A percentile compares a stretch with the other conserved stretches of the same genome.
Conservation (phyloP, 1,140 invertebrate genomes). For the Colletes gigas region DNA sequence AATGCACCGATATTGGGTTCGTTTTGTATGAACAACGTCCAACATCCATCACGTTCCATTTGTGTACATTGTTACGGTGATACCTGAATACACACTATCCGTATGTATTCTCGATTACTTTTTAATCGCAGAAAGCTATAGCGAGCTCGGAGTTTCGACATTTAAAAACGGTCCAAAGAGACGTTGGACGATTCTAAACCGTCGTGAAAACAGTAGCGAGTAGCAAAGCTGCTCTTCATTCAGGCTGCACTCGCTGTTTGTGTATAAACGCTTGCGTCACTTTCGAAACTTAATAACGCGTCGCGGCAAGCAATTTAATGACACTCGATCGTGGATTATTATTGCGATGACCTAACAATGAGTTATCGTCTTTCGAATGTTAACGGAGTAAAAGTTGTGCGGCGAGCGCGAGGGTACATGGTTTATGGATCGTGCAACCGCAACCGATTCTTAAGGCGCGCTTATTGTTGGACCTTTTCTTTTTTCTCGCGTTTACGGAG, state of each 20-base stretch:
- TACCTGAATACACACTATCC: too few species aligned
- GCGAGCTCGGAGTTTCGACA: too few species aligned
- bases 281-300: slow-evolving; percentile 45
- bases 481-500: background rate
- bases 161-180: background rate
- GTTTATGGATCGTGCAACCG: slow-evolving; percentile 58
- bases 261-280: slow-evolving; percentile 27
- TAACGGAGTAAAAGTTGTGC: slow-evolving; percentile 34
- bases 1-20: too few species aligned
- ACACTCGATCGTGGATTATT: slow-evolving; percentile 50
- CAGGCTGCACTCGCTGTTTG: background rate
- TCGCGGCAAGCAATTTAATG: slow-evolving; percentile 44
- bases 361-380: slow-evolving; percentile 50
- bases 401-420: slow-evolving; percentile 15
- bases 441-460: slow-evolving; percentile 37
- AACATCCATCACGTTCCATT: too few species aligned
- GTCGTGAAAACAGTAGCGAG: background rate
- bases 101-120: too few species aligned
- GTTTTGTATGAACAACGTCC: too few species aligned
- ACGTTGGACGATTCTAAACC: background rate
- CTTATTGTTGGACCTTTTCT: slow-evolving; percentile 5
- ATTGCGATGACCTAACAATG: slow-evolving; percentile 55
- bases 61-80: too few species aligned
- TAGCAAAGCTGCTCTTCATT: background rate
- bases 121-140: too few species aligned